These are phyloP conservation scores for Podarcis lilfordi DNA, from an alignment of 2,797 vertebrate genomes.

Conservation along the genomic window DNA sequence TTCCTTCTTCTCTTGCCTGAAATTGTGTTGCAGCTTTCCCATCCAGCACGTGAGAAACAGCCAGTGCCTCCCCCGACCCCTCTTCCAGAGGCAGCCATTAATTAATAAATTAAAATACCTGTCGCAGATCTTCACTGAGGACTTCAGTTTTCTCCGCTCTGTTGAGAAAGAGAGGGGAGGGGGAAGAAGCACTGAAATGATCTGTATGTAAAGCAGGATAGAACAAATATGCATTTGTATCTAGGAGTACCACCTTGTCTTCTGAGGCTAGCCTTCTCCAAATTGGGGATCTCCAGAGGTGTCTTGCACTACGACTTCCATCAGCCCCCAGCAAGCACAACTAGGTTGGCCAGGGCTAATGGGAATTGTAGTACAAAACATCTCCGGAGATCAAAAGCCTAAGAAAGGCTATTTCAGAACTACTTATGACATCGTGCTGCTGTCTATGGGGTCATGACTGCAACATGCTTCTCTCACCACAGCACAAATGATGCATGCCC, in stretches of 20 bases:
- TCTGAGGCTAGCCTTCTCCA: no score
- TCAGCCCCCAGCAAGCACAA: no score
- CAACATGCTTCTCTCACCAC: rapidly evolving
- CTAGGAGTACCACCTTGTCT: no score
- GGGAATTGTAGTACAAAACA: no score
- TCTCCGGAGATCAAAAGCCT: no score
- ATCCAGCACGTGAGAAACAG: neutral
- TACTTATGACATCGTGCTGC: neutral
- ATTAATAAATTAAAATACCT: slow-evolving; percentile 80
- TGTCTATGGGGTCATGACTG: neutral
- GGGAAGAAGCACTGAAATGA: slow-evolving; percentile 27
- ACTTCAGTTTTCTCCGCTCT: slow-evolving; percentile 99
- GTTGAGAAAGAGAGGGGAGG: slow-evolving; percentile 52
- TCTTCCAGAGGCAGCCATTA: neutral
- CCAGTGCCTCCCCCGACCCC: no score
- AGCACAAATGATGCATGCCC: rapidly evolving
- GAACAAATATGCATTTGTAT: no score
- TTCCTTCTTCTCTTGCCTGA: neutral
- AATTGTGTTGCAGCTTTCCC: neutral
- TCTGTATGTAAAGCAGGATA: neutral
- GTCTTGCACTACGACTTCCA: no score
- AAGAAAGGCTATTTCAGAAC: no score
- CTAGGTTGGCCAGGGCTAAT: no score
- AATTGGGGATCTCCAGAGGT: no score
- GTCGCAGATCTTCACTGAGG: slow-evolving; percentile 96